A percentile compares a stretch with the other conserved stretches of the same genome.
Evolutionary conservation across 2,797 vertebrate genomes (phyloP).

Genomic region (Channallabes apus): DNA sequence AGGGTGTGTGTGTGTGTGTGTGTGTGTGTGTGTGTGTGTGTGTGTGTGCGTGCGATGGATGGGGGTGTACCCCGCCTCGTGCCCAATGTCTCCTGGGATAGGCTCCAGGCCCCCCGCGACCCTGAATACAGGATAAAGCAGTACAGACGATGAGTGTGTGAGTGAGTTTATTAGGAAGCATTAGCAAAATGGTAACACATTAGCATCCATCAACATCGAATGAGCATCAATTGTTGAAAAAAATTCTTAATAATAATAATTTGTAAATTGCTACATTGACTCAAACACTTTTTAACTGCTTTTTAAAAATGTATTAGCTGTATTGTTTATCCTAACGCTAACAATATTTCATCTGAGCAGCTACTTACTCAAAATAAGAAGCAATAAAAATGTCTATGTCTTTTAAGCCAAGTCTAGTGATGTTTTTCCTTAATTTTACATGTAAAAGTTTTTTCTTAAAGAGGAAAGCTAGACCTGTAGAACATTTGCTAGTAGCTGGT

Average conservation of each 20-base stretch:
- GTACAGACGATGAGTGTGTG: too few species aligned
- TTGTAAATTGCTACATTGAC: neutral
- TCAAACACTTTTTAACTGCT: neutral
- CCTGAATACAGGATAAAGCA: too few species aligned
- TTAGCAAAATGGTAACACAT: neutral
- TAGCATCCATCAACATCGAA: neutral
- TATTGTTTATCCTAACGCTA: neutral
- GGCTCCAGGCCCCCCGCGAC: too few species aligned
- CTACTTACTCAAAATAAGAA: neutral
- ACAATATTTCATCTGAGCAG: neutral
- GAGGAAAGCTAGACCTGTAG: neutral
- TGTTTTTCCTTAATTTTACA: neutral
- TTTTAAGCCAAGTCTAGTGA: neutral
- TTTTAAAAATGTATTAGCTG: neutral
- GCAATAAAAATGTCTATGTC: neutral
- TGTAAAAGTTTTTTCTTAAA: neutral
- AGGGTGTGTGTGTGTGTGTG: too few species aligned
- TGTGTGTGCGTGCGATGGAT: too few species aligned
- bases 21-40: too few species aligned
- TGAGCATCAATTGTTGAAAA: neutral
- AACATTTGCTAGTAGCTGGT: neutral
- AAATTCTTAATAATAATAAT: neutral
- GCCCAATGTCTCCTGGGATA: too few species aligned
- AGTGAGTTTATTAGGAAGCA: neutral
- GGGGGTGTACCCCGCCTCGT: too few species aligned